These are phyloP conservation scores for Drosophila novamexicana DNA, from an alignment of 1,140 invertebrate species.

Conservation along the genomic window DNA sequence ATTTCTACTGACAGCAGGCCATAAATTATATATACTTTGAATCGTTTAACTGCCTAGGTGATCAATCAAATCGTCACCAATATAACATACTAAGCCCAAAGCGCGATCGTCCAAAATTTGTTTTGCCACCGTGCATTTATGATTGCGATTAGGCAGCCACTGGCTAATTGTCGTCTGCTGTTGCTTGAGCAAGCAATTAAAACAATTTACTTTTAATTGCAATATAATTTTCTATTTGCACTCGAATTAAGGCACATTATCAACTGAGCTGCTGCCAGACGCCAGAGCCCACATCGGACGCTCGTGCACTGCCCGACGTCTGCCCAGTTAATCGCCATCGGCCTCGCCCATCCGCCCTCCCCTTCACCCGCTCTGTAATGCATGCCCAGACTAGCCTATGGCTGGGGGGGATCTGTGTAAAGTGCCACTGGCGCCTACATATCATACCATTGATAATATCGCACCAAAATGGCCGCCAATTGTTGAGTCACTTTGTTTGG, in stretches of 20 bases:
- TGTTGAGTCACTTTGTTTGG: constrained; percentile 45
- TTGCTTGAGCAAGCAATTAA: constrained; percentile 76
- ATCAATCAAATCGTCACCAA: constrained; percentile 71
- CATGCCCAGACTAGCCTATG: constrained; percentile 30
- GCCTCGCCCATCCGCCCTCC: not conserved
- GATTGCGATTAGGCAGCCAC: constrained; percentile 55
- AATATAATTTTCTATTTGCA: constrained; percentile 83
- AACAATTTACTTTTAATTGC: constrained; percentile 82
- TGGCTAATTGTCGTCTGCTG: constrained; percentile 32
- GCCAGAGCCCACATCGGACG: constrained; percentile 45
- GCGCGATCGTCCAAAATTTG: constrained; percentile 48
- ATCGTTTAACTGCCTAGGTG: constrained; percentile 42
- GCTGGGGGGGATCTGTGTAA: constrained; percentile 69
- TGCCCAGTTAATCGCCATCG: constrained; percentile 61
- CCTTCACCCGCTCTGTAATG: constrained; percentile 52
- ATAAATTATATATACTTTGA: constrained; percentile 48
- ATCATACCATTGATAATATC: constrained; percentile 72
- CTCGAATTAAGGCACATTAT: constrained; percentile 80
- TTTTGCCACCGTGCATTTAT: constrained; percentile 50
- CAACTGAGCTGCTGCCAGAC: constrained; percentile 68
- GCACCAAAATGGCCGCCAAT: constrained; percentile 60
- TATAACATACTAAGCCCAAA: not conserved
- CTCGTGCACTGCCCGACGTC: constrained; percentile 33
- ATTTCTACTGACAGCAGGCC: constrained; percentile 31
- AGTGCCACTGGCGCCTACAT: constrained; percentile 77